Base-by-base conservation (phyloP, 2,113 vertebrate species). In the Labeo rohita region DNA sequence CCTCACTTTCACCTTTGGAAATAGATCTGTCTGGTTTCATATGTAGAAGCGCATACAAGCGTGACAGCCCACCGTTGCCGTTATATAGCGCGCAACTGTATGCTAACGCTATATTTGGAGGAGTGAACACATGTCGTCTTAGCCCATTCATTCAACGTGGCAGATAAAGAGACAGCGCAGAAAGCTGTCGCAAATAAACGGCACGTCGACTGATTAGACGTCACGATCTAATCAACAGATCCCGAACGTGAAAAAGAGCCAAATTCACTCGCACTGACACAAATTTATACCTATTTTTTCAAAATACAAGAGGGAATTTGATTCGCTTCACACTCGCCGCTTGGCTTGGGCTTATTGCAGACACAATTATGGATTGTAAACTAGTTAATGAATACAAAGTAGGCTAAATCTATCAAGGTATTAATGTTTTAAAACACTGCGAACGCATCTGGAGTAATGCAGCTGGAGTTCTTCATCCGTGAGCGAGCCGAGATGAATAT, bases 11-110 rank as follows among this genome's bases (percentile, higher is more conserved):
- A 94, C 93, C 92, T 93, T 84, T 91, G 90, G 92, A 93, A 92
- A 93, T 77, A 91, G 70, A 92, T 90, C 90, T 92, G 94, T 93
- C 93, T 92, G 90, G 89, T 94, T 92, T 93, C 92, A 93, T 92
- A 92, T 91, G 89, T 23, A 50, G 43, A 88, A 93, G 91, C 91
- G 91, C 89, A 89, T 90, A 91, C 92, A 91, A 94, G 92, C 92
- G 91, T 94, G 93, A 94, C 94, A 95, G 93, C 90, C 47, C 61
- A 34, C 16, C 65, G 75, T 90, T 85, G 86, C 86, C 88, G 91
- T 18, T 54, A 54, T 86, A 90, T 92, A 92, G 94, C 90, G 70
- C 88, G 89, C 87, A 43, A 83, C 90, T 86, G 91, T 91, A 92
- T 92, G 90, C 82, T 89, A 91, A 92, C 52, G 54, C 77, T 86